Conservation (phyloP, 2,797 vertebrate species). For the Momotus momota region DNA sequence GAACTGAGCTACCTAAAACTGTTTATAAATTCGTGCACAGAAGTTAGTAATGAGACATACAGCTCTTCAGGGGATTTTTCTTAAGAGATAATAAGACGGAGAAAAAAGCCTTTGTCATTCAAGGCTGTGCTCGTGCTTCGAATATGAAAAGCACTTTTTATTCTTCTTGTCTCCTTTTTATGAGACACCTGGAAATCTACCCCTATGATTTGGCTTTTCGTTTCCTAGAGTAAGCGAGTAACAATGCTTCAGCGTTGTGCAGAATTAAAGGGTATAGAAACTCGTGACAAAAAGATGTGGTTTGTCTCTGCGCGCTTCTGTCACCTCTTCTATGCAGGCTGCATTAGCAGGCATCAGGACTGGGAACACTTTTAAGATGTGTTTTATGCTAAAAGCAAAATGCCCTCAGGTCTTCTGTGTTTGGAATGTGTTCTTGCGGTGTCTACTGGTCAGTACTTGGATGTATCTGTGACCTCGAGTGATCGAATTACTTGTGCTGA, state of each 20-base stretch:
- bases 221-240: background rate
- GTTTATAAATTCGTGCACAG: background rate
- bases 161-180: background rate
- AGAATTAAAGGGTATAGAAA: background rate
- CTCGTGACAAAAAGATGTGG: background rate
- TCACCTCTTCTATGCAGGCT: background rate
- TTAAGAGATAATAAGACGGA: background rate
- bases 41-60: background rate
- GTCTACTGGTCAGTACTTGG: background rate
- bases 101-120: conserved; percentile 17
- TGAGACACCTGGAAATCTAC: background rate
- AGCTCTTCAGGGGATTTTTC: background rate
- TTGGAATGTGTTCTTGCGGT: background rate
- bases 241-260: background rate
- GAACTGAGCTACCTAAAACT: background rate
- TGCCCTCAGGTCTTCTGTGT: background rate
- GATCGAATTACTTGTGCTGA: background rate
- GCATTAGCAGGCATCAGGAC: background rate
- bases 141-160: background rate
- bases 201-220: background rate
- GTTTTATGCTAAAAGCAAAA: background rate
- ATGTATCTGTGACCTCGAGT: background rate
- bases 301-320: background rate
- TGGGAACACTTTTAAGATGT: background rate
- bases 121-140: background rate